Base-by-base conservation (phyloP, 2,888 invertebrate species). In the Drosophila kanekoi region DNA sequence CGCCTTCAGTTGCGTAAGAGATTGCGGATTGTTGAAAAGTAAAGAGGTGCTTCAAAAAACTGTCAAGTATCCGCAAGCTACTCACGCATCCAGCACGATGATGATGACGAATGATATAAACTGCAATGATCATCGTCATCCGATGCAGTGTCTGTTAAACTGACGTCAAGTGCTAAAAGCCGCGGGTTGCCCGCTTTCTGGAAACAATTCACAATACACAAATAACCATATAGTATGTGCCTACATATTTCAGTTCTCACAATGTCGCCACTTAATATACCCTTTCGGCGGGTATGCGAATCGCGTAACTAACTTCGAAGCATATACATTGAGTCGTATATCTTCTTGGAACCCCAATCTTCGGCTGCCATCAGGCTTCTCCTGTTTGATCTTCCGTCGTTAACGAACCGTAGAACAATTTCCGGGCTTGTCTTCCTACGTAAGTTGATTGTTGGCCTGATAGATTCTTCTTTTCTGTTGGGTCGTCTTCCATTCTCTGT, bases 121-220 rank as follows among this genome's bases (percentile, higher is more conserved):
- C 23, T 45, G 23, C 20, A 61, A 70, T 52, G 37, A 56, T 56
- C 32, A 60, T 69, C 35, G 28, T n/a, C 37, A 13, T n/a, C 8
- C 4, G n/a, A 4, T 38, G 16, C 18, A 53, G 18, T 33, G 23
- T n/a, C 13, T 16, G 4, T 32, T 14, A 4, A 16, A 16, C 49
- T 70, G 69, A 61, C 70, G 61, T 69, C 61, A 56, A 70, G 70
- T 52, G 56, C 13, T 38, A 45, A 23, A 69, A 69, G 23, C 51
- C 38, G 45, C 59, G 28, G 45, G 60, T 40, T 51, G 58, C 28
- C 37, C 37, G 40, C 38, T 38, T 54, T 51, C 40, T 14, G 44
- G n/a, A 32, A 51, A 41, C 60, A 45, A 33, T 69, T 68, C 44
- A 38, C 52, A 57, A 37, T 20, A 5, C 9, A 9, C 48, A 62